These are phyloP conservation scores for Chanos chanos DNA, from an alignment of 2,797 vertebrate species.

Conservation along the genomic window DNA sequence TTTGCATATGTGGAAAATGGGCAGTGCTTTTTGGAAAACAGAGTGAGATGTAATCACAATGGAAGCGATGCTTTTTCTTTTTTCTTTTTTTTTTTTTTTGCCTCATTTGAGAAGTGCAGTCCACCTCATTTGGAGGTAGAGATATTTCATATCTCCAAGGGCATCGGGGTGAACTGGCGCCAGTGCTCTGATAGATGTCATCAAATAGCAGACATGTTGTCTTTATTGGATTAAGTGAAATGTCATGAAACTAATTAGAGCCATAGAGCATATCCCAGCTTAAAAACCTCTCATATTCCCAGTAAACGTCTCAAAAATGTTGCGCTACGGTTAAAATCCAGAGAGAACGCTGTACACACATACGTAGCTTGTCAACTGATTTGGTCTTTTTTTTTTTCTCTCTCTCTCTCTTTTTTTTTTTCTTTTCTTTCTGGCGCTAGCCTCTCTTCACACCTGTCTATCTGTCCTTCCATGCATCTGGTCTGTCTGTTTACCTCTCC, in stretches of 20 bases:
- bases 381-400: not conserved
- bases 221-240: conserved; percentile 49
- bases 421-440: too few relatives aligned
- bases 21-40: not conserved
- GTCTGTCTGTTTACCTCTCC: not conserved
- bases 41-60: not conserved
- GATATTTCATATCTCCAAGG: conserved; percentile 30
- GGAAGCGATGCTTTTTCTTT: too few relatives aligned
- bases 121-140: not conserved
- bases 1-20: not conserved
- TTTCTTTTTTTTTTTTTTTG: too few relatives aligned
- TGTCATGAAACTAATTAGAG: conserved; percentile 49
- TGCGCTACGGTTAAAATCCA: conserved; percentile 39
- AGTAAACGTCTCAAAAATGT: conserved; percentile 41
- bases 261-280: conserved; percentile 20
- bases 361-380: too few relatives aligned
- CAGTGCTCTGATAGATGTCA: conserved; percentile 24
- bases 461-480: not conserved
- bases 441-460: too few relatives aligned
- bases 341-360: conserved; percentile 19
- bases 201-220: conserved; percentile 26
- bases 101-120: conserved; percentile 12
- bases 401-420: not conserved
- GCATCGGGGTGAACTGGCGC: conserved; percentile 24
- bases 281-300: conserved; percentile 18